These are phyloP conservation scores for Druon quercuslanigerum DNA, from an alignment of 1,140 invertebrate genomes.

Conservation along the genomic window DNA sequence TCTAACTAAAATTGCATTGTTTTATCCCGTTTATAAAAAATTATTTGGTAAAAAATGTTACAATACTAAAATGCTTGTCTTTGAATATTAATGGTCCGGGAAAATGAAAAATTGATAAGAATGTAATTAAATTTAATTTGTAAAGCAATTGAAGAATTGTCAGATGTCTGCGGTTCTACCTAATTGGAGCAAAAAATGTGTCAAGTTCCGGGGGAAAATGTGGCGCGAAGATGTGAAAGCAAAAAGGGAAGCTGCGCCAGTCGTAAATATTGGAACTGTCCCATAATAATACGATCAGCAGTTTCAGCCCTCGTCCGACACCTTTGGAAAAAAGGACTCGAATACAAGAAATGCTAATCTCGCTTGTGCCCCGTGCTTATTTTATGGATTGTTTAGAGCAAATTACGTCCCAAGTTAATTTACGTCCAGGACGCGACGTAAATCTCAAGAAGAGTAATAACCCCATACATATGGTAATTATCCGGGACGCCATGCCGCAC, in stretches of 20 bases:
- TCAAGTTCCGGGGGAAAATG: background rate
- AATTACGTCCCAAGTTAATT: slow-evolving; percentile 44
- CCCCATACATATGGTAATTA: background rate
- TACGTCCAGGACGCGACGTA: slow-evolving; percentile 36
- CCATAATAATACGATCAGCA: background rate
- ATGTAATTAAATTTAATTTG: too few relatives aligned
- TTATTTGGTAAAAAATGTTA: too few relatives aligned
- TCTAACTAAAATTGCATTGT: too few relatives aligned
- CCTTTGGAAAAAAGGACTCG: background rate
- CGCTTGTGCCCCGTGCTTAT: slow-evolving; percentile 19
- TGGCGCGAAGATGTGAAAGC: background rate
- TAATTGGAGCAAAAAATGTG: too few relatives aligned
- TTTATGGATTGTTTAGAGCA: slow-evolving; percentile 50
- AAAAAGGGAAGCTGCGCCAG: slow-evolving; percentile 8
- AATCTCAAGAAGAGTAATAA: slow-evolving; percentile 34
- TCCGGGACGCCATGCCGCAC: background rate
- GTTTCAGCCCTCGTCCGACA: background rate
- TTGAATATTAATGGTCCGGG: too few relatives aligned
- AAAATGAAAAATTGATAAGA: too few relatives aligned
- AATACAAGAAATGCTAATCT: slow-evolving; percentile 31
- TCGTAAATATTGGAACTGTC: slow-evolving; percentile 18
- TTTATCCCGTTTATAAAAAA: too few relatives aligned
- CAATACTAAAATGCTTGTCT: too few relatives aligned
- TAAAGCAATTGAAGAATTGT: too few relatives aligned
- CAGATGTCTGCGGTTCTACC: too few relatives aligned